Percentiles rank a stretch among this genome's conserved stretches.
These are phyloP conservation scores for Bradypodion ventrale DNA, from an alignment of 2,797 vertebrate genomes.

Conservation along the genomic window DNA sequence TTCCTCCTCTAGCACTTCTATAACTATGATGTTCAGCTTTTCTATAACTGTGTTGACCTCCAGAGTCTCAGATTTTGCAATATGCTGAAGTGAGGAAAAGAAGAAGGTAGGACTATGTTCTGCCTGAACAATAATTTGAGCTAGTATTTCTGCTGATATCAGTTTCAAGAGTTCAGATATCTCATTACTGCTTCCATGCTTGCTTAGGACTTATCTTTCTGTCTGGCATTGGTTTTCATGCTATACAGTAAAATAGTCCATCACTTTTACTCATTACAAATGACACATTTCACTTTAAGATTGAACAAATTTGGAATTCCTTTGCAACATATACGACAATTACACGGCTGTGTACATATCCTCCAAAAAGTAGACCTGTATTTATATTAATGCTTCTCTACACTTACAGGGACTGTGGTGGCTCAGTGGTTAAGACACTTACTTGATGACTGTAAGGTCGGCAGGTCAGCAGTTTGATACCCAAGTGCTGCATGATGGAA, in stretches of 20 bases:
- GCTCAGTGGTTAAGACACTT: too few relatives aligned
- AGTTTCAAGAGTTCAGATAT: slow-evolving; percentile 35
- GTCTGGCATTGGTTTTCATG: slow-evolving; percentile 59
- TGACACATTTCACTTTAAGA: slow-evolving; percentile 41
- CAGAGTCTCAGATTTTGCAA: background rate
- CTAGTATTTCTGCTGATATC: slow-evolving; percentile 20
- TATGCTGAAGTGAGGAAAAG: slow-evolving; percentile 9
- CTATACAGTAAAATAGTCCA: slow-evolving; percentile 31
- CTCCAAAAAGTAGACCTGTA: background rate
- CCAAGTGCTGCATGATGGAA: too few relatives aligned
- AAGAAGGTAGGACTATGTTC: slow-evolving; percentile 1
- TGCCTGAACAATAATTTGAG: slow-evolving; percentile 19
- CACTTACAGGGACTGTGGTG: too few relatives aligned
- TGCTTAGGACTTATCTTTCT: slow-evolving; percentile 50
- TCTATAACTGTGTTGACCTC: slow-evolving; percentile 24
- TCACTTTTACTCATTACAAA: slow-evolving; percentile 54
- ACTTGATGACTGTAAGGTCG: too few relatives aligned
- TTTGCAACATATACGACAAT: slow-evolving; percentile 33
- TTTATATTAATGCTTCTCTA: too few relatives aligned
- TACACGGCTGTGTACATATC: background rate
- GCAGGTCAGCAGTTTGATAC: too few relatives aligned
- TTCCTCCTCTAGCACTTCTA: slow-evolving; percentile 7
- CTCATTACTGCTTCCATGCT: slow-evolving; percentile 24
- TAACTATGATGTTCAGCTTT: slow-evolving; percentile 9
- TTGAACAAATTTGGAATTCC: slow-evolving; percentile 54